Conservation (phyloP, 2,797 vertebrate genomes). For the Chiloscyllium punctatum region DNA sequence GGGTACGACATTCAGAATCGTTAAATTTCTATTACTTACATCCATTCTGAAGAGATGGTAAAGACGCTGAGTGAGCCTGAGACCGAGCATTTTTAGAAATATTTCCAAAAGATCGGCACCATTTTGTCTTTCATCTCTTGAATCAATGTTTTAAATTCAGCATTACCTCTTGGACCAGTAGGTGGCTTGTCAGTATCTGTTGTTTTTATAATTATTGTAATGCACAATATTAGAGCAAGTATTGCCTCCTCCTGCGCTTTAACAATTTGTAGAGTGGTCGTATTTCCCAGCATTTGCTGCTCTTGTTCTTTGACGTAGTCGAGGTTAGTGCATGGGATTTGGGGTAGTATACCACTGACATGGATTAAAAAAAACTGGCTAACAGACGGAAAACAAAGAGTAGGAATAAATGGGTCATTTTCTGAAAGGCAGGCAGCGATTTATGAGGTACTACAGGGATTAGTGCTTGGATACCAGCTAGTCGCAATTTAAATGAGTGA, state of each 20-base stretch:
- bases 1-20: background rate
- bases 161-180: background rate
- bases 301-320: too few relatives aligned
- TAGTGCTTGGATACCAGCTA: too few relatives aligned
- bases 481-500: too few relatives aligned
- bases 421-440: too few relatives aligned
- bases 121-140: background rate
- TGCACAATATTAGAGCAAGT: background rate
- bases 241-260: background rate
- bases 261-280: too few relatives aligned
- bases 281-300: too few relatives aligned
- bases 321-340: too few relatives aligned
- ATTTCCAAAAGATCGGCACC: background rate
- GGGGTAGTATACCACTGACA: too few relatives aligned
- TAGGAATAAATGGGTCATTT: too few relatives aligned
- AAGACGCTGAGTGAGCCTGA: background rate
- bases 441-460: too few relatives aligned
- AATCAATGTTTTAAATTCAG: background rate
- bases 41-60: background rate
- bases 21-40: background rate
- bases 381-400: too few relatives aligned
- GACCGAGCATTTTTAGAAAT: background rate
- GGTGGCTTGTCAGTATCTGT: background rate
- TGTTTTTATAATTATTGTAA: background rate
- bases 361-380: too few relatives aligned